Evolutionary conservation across 2,797 vertebrate species (phyloP), one percentile per base, ranked within the genome.

Genomic region (Hoplostethus atlanticus): DNA sequence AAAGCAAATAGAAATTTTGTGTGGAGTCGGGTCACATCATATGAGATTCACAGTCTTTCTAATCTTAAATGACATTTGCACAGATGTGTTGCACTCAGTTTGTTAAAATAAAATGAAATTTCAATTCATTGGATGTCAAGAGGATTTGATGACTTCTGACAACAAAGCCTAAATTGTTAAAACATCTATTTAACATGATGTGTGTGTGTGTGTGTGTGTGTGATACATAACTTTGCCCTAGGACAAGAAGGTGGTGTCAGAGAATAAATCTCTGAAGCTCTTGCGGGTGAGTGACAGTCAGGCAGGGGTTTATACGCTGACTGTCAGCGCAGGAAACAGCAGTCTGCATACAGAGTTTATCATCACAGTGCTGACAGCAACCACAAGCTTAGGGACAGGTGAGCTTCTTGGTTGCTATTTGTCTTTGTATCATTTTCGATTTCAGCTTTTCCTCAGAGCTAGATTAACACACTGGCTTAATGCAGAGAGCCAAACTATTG

Each of bases 281-380:
- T 12, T 28, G 57, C 36, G 38, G 42, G 77, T 93, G 68, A 86
- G 79, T 44, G 73, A 58, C 16, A 75, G 78, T 60, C 16, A 90
- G 2, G 38, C 85, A 7, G 92, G 93, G 55, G 30, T 79, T 62
- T 95, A 94, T 44, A 80, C 54, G 5, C 79, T 93, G 77, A 89
- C 48, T 30, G 84, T 91, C 76, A 58, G 54, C 57, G 59, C 72
- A 57, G 78, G 72, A 82, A 74, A 51, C 60, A 50, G 56, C 48
- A 44, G 4, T 48, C 77, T 92, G 66, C 58, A 80, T 2, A 59
- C 51, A 62, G 46, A 67, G 34, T 92, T 94, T 71, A 64, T 6
- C 42, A 53, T 94, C 71, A 84, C 17, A 0, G 86, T 94, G 42
- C 71, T 73, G 51, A 60, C 73, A 56, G 50, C 64, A 66, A 82